A percentile compares a stretch with the other conserved stretches of the same genome.
These are phyloP conservation scores for Cosmopolites sordidus DNA, from an alignment of 2,888 invertebrate genomes.

Conservation along the genomic window DNA sequence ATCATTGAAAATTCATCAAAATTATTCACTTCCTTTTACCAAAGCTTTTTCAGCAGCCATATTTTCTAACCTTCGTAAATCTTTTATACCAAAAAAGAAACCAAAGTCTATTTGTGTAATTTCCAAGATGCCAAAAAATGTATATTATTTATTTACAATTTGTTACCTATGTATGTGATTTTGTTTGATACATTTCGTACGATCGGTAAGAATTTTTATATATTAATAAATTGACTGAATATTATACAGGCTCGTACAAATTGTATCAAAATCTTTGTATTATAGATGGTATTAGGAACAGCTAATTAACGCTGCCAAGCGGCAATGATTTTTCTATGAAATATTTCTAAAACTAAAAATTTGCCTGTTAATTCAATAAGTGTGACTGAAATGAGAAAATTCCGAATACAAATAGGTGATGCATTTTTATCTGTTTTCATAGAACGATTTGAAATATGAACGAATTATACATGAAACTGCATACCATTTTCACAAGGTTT, in stretches of 20 bases:
- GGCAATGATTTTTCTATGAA: slow-evolving; percentile 10
- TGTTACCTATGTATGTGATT: slow-evolving; percentile 52
- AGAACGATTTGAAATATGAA: too few relatives aligned
- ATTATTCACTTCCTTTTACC: neutral
- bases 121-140: slow-evolving; percentile 59
- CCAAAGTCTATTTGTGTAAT: slow-evolving; percentile 64
- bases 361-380: too few relatives aligned
- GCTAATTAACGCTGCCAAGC: slow-evolving; percentile 17
- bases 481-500: too few relatives aligned
- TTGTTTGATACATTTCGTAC: slow-evolving; percentile 37
- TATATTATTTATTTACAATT: slow-evolving; percentile 51
- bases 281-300: slow-evolving; percentile 22
- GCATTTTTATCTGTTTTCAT: too few relatives aligned
- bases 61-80: slow-evolving; percentile 41
- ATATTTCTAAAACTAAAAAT: slow-evolving; percentile 20
- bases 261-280: slow-evolving; percentile 31
- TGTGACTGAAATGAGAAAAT: too few relatives aligned
- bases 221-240: slow-evolving; percentile 39
- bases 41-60: slow-evolving; percentile 14
- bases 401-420: too few relatives aligned
- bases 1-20: too few relatives aligned
- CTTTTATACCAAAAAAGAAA: slow-evolving; percentile 52
- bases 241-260: slow-evolving; percentile 26
- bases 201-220: slow-evolving; percentile 30
- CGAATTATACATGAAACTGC: too few relatives aligned